A percentile compares a stretch with the other conserved stretches of the same genome.
phyloP scores from a whole-genome alignment of 2,113 vertebrate species.

The Podiceps cristatus region DNA sequence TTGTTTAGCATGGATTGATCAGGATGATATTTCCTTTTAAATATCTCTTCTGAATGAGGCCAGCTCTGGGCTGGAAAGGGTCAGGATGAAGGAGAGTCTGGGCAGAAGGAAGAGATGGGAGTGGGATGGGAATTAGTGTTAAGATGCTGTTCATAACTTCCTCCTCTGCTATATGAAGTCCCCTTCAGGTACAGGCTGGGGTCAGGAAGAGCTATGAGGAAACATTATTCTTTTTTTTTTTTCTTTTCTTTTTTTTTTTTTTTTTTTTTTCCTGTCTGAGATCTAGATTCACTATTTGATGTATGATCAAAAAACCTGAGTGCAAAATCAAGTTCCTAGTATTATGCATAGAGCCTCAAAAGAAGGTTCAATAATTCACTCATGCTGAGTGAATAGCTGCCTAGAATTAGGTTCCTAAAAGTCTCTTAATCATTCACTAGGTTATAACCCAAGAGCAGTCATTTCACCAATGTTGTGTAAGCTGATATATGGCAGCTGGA shows the following conservation, averaged over 20 bases:
- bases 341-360: background rate
- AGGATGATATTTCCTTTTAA: background rate
- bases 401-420: background rate
- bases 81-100: background rate
- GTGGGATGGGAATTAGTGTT: background rate
- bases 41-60: background rate
- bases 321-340: background rate
- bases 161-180: background rate
- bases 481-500: background rate
- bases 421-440: background rate
- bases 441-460: background rate
- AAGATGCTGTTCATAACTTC: background rate
- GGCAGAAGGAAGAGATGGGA: background rate
- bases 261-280: background rate
- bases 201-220: background rate
- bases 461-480: background rate
- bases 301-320: background rate
- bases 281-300: background rate
- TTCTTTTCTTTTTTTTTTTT: rapidly evolving
- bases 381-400: background rate
- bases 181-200: background rate
- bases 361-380: background rate
- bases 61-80: background rate
- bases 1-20: background rate
- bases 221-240: background rate